These are phyloP conservation scores for Ennomos erosarius DNA, from an alignment of 2,888 invertebrate genomes.

Conservation along the genomic window DNA sequence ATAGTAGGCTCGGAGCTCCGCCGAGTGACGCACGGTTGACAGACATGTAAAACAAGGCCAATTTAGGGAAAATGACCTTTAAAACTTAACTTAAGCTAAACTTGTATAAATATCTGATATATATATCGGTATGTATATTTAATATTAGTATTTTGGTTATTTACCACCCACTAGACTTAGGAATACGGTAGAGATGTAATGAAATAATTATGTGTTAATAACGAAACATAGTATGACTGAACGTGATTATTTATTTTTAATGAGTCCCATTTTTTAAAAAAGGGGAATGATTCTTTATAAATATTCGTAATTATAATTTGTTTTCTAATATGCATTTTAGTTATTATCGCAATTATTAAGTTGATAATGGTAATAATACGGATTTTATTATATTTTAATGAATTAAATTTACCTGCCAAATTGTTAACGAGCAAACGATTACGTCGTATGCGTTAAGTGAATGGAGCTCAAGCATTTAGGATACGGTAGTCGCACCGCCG, in stretches of 20 bases:
- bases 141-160: conserved; percentile 85
- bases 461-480: conserved; percentile 81
- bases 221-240: conserved; percentile 82
- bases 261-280: conserved; percentile 69
- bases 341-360: conserved; percentile 81
- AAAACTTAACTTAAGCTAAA: conserved; percentile 85
- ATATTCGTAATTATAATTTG: conserved; percentile 84
- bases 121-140: conserved; percentile 85
- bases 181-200: conserved; percentile 82
- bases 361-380: conserved; percentile 73
- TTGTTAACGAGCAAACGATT: conserved; percentile 78
- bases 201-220: conserved; percentile 83
- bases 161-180: conserved; percentile 84
- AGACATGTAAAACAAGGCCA: conserved; percentile 80
- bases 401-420: conserved; percentile 82
- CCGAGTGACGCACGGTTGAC: conserved; percentile 71
- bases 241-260: conserved; percentile 79
- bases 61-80: conserved; percentile 82
- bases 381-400: conserved; percentile 78
- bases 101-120: conserved; percentile 85
- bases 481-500: conserved; percentile 52
- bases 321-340: conserved; percentile 82
- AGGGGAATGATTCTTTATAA: conserved; percentile 81
- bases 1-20: conserved; percentile 41
- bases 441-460: conserved; percentile 74